Percentiles rank a stretch among this genome's conserved stretches.
Evolutionary conservation across 1,140 invertebrate species (phyloP).

Genomic region (Cyphomyrmex costatus): DNA sequence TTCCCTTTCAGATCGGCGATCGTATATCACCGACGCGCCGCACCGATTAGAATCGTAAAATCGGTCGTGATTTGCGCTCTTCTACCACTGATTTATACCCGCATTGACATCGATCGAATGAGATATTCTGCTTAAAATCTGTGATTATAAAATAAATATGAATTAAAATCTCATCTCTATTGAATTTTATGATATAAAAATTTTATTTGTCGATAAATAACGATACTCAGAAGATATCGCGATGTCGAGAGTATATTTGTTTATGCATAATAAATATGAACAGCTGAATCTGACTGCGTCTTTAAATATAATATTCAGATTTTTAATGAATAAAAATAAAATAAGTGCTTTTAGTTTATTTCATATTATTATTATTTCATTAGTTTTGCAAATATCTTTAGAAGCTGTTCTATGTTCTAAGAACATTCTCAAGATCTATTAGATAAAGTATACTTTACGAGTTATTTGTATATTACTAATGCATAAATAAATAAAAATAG

Average conservation of each 20-base stretch:
- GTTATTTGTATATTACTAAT: neutral
- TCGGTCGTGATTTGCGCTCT: conserved; percentile 27
- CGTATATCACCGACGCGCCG: conserved; percentile 62
- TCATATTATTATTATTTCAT: no score
- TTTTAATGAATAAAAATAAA: neutral
- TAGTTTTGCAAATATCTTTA: no score
- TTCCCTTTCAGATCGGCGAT: conserved; percentile 74
- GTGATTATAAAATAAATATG: neutral
- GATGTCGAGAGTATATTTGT: neutral
- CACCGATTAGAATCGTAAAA: conserved; percentile 72
- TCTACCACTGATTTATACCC: neutral
- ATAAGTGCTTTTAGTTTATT: no score
- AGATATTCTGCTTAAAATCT: neutral
- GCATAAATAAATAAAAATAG: neutral
- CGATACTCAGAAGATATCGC: neutral
- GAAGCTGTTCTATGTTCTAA: no score
- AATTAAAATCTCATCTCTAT: neutral
- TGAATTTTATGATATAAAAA: neutral
- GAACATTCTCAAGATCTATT: no score
- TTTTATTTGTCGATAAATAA: neutral
- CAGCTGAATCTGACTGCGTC: neutral
- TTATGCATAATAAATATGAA: conserved; percentile 1
- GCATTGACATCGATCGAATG: conserved; percentile 22
- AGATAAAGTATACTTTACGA: no score
- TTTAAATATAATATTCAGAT: neutral